Base-by-base conservation (phyloP, 2,113 vertebrate species). In the Noctilio leporinus region DNA sequence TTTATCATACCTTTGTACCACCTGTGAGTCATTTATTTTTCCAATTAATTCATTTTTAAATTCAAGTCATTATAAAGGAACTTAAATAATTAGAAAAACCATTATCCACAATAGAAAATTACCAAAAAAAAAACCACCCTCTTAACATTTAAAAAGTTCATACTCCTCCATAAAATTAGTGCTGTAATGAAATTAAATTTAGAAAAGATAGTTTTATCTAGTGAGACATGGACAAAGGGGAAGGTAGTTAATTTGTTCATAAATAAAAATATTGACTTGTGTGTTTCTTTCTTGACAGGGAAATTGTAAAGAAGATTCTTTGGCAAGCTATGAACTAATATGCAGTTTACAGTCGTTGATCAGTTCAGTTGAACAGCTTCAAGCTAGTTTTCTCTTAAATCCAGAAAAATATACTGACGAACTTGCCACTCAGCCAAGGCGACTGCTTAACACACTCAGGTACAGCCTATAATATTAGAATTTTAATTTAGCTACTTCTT, bases 381-480 rank as follows among this genome's bases (percentile, higher is more conserved):
- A 99, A 97, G 99, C 99, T 97, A 99, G 98, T 97, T 99, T 99
- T 97, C 98, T 99, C 80, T 98, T 99, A 92, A 99, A 99, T 97
- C 98, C 99, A 14, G 98, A 99, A 53, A 99, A 99, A 96, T 99
- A 99, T 93, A 98, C 97, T 0, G 99, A 99, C 49, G 99, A 99
- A 82, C 99, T 99, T 73, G 98, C 99, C 94, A 99, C 99, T 4
- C 99, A 99, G 55, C 99, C 99, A 38, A 98, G 99, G 6, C 98
- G 99, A 97, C 98, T 99, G 15, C 99, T 99, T 0, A 98, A 99
- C 96, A 99, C 99, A 3, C 99, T 99, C 86, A 99, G 99, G 99
- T 99, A 98, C 70, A 80, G 19, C 59, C 64, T 73, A 3, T 33
- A 64, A 49, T 30, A 2, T 3, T 67, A 72, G 19, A 64, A 38